Evolutionary conservation across 2,888 invertebrate species (phyloP), one percentile per base, ranked within the genome.

Genomic region (Congeria kusceri): DNA sequence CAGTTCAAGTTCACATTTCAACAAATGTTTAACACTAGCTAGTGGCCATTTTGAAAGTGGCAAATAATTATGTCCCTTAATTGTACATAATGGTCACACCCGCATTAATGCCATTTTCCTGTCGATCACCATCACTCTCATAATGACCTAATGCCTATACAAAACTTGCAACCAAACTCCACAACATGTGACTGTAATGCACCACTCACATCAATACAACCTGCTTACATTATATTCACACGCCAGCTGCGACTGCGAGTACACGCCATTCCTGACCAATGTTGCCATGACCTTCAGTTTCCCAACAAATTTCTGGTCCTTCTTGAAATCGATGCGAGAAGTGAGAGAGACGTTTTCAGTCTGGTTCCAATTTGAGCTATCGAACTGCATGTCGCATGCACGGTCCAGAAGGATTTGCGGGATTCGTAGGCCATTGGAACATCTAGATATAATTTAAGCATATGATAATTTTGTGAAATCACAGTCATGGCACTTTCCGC

Each of bases 341-440:
- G 62, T 62, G 3, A 80, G n/a, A 1, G 61, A n/a, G 2, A 74
- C 9, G 13, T 20, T 59, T 46, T 78, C 75, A 20, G 39, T n/a
- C 0, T 20, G 13, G 25, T 74, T 53, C 70, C 73, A 77, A 47
- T 77, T 71, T 1, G 58, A 49, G 15, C 25, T 18, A 9, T 65
- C 65, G 23, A 83, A 79, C 11, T 25, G n/a, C 61, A 65, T 53
- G 44, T 56, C 49, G 46, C 83, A 79, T 20, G 11, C n/a, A 20
- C 58, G 27, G 15, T 71, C 65, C 32, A 69, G 9, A 11, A 79
- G 23, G 18, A 83, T 7, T 29, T 83, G 83, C 9, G 23, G 20
- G 27, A 83, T 79, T 13, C 28, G 1, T 0, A 9, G 23, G 32
- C 62, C 63, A 66, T 71, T 53, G 5, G 67, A 74, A 56, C 66